Evolutionary conservation across 2,888 invertebrate species (phyloP).

Genomic region (Diaperis boleti): DNA sequence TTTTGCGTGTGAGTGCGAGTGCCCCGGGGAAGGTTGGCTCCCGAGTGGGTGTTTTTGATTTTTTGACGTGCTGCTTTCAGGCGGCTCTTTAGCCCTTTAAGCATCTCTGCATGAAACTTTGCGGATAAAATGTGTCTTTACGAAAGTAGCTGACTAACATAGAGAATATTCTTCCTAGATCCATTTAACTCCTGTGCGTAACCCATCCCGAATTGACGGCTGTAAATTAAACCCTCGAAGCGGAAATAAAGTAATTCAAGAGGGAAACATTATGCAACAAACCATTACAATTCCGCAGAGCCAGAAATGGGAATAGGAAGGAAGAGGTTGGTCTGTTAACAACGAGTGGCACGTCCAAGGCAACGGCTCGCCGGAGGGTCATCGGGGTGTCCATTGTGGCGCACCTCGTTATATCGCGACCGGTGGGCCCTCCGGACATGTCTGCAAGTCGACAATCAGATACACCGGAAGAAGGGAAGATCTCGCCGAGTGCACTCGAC

Average conservation of each 20-base stretch:
- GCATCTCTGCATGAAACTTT: no score
- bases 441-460: slow-evolving; percentile 30
- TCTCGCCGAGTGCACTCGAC: not conserved
- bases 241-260: slow-evolving; percentile 44
- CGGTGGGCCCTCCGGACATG: slow-evolving; percentile 19
- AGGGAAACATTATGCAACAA: slow-evolving; percentile 45
- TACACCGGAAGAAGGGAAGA: not conserved
- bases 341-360: slow-evolving; percentile 47
- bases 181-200: slow-evolving; percentile 24
- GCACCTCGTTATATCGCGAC: slow-evolving; percentile 47
- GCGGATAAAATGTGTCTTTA: no score
- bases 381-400: slow-evolving; percentile 49
- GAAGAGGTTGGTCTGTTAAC: slow-evolving; percentile 45
- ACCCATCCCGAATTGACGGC: slow-evolving; percentile 28
- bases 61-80: no score
- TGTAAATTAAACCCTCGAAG: slow-evolving; percentile 22
- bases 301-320: slow-evolving; percentile 43
- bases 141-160: no score
- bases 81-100: no score
- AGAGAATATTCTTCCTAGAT: no score
- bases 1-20: slow-evolving; percentile 16
- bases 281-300: slow-evolving; percentile 39
- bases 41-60: no score
- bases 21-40: no score
- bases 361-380: slow-evolving; percentile 51